These are phyloP conservation scores for Rugalucina vietnamica DNA, from an alignment of 2,888 invertebrate species.

Conservation along the genomic window DNA sequence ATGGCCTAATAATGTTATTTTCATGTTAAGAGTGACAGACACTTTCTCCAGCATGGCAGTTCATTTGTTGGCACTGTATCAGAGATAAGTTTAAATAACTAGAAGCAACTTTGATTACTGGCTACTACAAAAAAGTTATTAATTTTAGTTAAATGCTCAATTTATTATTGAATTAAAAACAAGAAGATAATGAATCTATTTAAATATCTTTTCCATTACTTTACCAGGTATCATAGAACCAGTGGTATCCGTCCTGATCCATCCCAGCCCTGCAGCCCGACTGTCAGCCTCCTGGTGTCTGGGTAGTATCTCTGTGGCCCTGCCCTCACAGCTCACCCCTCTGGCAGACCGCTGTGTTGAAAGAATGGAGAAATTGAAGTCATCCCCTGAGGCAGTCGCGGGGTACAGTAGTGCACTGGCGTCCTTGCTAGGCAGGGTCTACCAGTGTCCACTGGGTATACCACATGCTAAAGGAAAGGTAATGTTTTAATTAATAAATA, in stretches of 20 bases:
- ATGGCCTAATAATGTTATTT: background rate
- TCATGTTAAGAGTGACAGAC: background rate
- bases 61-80: no score
- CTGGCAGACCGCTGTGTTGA: constrained; percentile 90
- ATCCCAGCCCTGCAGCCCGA: constrained; percentile 96
- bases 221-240: constrained; percentile 89
- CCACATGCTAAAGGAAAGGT: constrained; percentile 99
- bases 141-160: no score
- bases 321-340: constrained; percentile 97
- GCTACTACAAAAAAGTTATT: no score
- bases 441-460: constrained; percentile 89
- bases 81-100: no score
- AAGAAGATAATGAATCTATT: no score
- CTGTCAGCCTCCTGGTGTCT: constrained; percentile 98
- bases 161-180: no score
- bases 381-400: constrained; percentile 89
- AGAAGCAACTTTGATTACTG: no score
- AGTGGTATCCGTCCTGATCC: constrained; percentile 93
- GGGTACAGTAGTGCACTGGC: constrained; percentile 97
- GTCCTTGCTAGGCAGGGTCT: constrained; percentile 94
- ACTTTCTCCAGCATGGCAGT: background rate
- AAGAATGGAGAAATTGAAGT: constrained; percentile 88
- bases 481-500: no score
- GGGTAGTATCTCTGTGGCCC: constrained; percentile 95
- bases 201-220: background rate